phyloP scores from a whole-genome alignment of 1,140 invertebrate genomes.

The Cephus cinctus region DNA sequence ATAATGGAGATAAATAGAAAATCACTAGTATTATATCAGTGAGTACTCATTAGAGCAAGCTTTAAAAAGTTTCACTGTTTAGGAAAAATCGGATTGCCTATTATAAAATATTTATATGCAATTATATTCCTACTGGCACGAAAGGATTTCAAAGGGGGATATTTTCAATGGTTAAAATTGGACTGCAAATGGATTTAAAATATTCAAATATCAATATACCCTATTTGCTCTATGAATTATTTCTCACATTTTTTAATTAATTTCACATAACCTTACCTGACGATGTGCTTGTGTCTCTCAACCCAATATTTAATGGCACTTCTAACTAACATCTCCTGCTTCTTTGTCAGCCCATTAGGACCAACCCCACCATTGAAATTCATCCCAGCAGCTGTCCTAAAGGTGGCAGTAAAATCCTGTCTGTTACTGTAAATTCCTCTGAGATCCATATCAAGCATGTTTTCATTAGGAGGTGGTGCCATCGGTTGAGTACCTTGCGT shows the following conservation, averaged over 20 bases:
- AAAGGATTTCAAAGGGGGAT: no score
- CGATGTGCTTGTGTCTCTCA: constrained; percentile 81
- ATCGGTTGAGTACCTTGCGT: constrained; percentile 17
- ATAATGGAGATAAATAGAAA: no score
- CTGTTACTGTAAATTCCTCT: constrained; percentile 73
- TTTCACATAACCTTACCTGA: constrained; percentile 62
- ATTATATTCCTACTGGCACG: no score
- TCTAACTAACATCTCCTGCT: constrained; percentile 77
- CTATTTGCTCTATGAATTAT: background rate
- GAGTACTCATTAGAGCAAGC: no score
- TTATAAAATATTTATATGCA: no score
- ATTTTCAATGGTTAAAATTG: background rate
- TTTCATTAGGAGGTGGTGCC: constrained; percentile 31
- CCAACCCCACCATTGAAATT: constrained; percentile 59
- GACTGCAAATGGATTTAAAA: background rate
- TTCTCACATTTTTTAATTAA: background rate
- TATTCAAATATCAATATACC: background rate
- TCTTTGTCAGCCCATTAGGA: constrained; percentile 76
- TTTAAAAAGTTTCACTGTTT: no score
- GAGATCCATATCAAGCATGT: constrained; percentile 63
- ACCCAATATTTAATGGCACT: constrained; percentile 88
- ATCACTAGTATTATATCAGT: no score
- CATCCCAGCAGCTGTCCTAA: constrained; percentile 65
- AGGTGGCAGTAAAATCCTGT: constrained; percentile 73
- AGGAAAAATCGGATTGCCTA: no score